phyloP scores from a whole-genome alignment of 2,113 vertebrate species.

The Antechinus flavipes region DNA sequence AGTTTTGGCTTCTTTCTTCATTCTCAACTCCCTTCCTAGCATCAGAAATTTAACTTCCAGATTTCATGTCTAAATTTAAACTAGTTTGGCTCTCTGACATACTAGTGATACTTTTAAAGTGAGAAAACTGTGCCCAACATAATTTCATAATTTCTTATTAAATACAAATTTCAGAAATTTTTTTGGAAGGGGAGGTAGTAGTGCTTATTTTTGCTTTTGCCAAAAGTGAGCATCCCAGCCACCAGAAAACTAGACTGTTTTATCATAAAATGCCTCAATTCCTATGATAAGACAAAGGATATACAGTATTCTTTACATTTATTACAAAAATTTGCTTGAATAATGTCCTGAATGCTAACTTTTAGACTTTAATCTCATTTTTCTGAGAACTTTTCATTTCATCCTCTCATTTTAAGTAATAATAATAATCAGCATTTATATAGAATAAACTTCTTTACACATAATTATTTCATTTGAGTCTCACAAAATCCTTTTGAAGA shows the following conservation, averaged over 20 bases:
- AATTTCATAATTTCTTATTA: not conserved
- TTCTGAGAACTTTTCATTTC: constrained; percentile 6
- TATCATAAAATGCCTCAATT: not conserved
- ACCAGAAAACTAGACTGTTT: not conserved
- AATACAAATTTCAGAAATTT: not conserved
- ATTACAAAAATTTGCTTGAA: not conserved
- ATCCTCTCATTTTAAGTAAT: constrained; percentile 15
- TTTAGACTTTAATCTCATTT: not conserved
- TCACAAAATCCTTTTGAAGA: not conserved
- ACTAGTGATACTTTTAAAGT: not conserved
- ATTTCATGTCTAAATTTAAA: constrained; percentile 50
- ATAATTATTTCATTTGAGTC: not conserved
- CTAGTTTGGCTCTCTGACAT: constrained; percentile 7
- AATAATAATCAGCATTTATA: not conserved
- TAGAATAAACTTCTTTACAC: not conserved
- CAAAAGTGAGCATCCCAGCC: not conserved
- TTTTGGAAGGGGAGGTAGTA: not conserved
- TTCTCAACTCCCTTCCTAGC: not conserved
- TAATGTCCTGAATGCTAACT: not conserved
- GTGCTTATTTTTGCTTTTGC: not conserved
- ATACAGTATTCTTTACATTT: not conserved
- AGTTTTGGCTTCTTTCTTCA: not conserved
- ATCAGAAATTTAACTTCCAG: constrained; percentile 1
- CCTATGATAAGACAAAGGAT: not conserved
- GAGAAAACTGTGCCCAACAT: not conserved